Conservation (phyloP, 1,140 invertebrate genomes). For the Drosophila asahinai region DNA sequence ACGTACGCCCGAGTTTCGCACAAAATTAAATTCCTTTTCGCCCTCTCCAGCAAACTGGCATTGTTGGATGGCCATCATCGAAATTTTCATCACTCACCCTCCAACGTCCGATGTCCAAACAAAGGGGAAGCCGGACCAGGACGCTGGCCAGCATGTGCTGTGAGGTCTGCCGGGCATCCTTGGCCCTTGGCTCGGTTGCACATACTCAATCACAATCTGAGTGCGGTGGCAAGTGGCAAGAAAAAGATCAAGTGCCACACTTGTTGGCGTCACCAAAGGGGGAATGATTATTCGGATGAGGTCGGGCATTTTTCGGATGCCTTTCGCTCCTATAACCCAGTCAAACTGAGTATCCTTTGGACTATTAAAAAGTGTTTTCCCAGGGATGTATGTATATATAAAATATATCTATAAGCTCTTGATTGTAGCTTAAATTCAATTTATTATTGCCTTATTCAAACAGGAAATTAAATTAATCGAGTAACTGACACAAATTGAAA, state of each 20-base stretch:
- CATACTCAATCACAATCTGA: conserved; percentile 62
- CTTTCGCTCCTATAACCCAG: neutral
- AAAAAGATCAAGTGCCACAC: conserved; percentile 78
- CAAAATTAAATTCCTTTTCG: conserved; percentile 73
- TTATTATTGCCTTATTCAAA: neutral
- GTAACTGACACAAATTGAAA: neutral
- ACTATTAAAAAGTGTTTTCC: neutral
- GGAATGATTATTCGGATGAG: conserved; percentile 32
- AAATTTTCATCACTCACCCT: conserved; percentile 43
- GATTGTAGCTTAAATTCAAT: neutral
- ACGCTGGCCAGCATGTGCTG: conserved; percentile 20
- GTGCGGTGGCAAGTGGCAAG: conserved; percentile 63
- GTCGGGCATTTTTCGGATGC: conserved; percentile 1
- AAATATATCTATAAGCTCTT: too few species aligned
- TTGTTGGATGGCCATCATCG: conserved; percentile 52
- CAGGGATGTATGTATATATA: too few species aligned
- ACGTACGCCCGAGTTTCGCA: conserved; percentile 50
- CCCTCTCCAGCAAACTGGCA: conserved; percentile 39
- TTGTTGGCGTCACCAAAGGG: conserved; percentile 74
- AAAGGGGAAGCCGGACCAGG: conserved; percentile 18
- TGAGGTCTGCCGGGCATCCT: neutral
- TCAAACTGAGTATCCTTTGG: too few species aligned
- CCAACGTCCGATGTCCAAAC: conserved; percentile 14
- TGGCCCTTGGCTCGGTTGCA: conserved; percentile 44
- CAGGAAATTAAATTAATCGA: conserved; percentile 17